Evolutionary conservation across 2,888 invertebrate genomes (phyloP).

Genomic region (Micoletzkya japonica): DNA sequence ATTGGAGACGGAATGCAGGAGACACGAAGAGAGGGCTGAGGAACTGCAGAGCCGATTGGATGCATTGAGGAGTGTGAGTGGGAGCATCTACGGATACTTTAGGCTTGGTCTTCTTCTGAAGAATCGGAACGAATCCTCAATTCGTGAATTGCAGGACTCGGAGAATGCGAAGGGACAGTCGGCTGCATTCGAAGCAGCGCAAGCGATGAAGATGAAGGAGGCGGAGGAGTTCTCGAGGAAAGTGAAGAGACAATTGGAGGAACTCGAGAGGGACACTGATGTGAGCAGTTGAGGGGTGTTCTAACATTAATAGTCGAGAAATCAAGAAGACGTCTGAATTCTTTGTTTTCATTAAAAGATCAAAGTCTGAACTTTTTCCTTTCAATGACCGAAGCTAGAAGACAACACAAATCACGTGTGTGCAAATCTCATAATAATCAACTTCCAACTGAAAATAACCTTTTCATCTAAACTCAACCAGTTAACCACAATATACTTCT

Average conservation of each 20-base stretch:
- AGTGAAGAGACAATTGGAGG: slow-evolving; percentile 25
- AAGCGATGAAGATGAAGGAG: slow-evolving; percentile 33
- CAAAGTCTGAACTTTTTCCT: too few species aligned
- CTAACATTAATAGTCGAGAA: too few species aligned
- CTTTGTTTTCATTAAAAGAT: too few species aligned
- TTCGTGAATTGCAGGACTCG: background rate
- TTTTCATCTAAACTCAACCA: too few species aligned
- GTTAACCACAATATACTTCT: too few species aligned
- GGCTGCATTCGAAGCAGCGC: slow-evolving; percentile 33
- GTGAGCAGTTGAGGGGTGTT: too few species aligned
- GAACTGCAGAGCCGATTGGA: slow-evolving; percentile 34
- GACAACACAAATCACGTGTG: too few species aligned
- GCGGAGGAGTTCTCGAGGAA: slow-evolving; percentile 33
- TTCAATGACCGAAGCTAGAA: too few species aligned
- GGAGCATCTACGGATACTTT: background rate
- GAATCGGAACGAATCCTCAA: background rate
- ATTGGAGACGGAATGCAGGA: slow-evolving; percentile 29
- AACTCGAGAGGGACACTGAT: slow-evolving; percentile 22
- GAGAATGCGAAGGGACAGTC: slow-evolving; percentile 8
- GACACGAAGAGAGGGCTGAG: slow-evolving; percentile 33
- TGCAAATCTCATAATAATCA: too few species aligned
- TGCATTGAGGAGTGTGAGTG: slow-evolving; percentile 23
- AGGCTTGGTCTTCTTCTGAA: background rate
- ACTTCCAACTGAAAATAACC: too few species aligned
- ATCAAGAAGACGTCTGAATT: too few species aligned